Evolutionary conservation across 2,797 vertebrate genomes (phyloP).

Genomic region (Mus minutoides): DNA sequence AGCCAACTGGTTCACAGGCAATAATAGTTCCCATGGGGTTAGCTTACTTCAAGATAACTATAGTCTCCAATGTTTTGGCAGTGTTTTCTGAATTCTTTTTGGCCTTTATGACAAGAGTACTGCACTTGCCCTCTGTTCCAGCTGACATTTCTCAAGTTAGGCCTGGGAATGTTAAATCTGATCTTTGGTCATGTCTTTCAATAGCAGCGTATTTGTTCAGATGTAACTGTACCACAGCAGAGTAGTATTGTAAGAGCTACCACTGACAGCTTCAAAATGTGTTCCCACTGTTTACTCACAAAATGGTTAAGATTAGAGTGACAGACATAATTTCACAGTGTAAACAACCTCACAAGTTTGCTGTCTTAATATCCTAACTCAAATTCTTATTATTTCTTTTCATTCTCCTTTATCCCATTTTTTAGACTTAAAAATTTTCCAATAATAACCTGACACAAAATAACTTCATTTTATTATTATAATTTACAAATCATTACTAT

Average conservation of each 20-base stretch:
- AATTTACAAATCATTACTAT: background rate
- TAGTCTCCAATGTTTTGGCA: background rate
- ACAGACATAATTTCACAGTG: background rate
- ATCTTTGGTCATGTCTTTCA: background rate
- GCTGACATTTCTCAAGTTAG: background rate
- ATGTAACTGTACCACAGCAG: background rate
- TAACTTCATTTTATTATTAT: background rate
- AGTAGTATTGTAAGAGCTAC: background rate
- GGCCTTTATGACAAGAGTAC: background rate
- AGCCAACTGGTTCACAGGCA: background rate
- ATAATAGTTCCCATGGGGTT: background rate
- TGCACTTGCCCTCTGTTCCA: background rate
- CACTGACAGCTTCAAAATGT: background rate
- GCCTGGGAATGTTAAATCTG: background rate
- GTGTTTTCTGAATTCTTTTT: background rate
- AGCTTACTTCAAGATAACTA: background rate
- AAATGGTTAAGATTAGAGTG: background rate
- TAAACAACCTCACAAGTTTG: background rate
- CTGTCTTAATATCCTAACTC: background rate
- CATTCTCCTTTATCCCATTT: background rate
- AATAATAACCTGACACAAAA: slow-evolving; percentile 9
- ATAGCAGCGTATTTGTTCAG: background rate
- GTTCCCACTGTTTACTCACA: background rate
- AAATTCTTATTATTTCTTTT: slow-evolving; percentile 25
- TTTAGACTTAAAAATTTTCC: background rate